Evolutionary conservation across 2,797 vertebrate genomes (phyloP).

Genomic region (Sebastes umbrosus): DNA sequence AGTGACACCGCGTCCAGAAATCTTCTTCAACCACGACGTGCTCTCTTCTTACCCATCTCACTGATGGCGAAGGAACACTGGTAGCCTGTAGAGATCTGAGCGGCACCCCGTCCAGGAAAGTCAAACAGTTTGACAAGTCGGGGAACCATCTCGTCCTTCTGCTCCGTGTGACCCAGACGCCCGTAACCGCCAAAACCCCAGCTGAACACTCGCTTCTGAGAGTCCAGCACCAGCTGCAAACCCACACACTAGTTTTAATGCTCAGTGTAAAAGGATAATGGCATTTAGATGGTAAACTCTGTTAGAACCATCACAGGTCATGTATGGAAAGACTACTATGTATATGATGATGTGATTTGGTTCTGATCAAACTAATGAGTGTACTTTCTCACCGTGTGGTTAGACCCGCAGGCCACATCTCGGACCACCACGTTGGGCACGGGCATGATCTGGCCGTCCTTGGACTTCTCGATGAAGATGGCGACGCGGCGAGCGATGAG

Average conservation of each 20-base stretch:
- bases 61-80: constrained; percentile 95
- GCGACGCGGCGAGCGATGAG: constrained; percentile 91
- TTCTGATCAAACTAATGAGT: neutral
- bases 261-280: neutral
- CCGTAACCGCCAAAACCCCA: constrained; percentile 98
- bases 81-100: constrained; percentile 91
- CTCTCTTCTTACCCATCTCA: constrained; percentile 86
- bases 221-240: constrained; percentile 91
- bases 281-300: neutral
- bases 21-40: fast-evolving
- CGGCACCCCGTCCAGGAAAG: constrained; percentile 91
- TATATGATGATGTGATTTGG: neutral
- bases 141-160: constrained; percentile 97
- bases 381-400: constrained; percentile 88
- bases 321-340: neutral
- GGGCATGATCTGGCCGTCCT: constrained; percentile 93
- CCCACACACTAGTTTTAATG: neutral
- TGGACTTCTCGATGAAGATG: constrained; percentile 98
- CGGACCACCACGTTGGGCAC: constrained; percentile 95
- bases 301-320: neutral
- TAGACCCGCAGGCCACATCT: constrained; percentile 91
- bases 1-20: fast-evolving
- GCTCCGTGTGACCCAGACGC: constrained; percentile 93
- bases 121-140: constrained; percentile 96
- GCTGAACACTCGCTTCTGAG: constrained; percentile 96